These are phyloP conservation scores for Apteryx mantelli DNA, from an alignment of 2,113 vertebrate species.

Conservation along the genomic window DNA sequence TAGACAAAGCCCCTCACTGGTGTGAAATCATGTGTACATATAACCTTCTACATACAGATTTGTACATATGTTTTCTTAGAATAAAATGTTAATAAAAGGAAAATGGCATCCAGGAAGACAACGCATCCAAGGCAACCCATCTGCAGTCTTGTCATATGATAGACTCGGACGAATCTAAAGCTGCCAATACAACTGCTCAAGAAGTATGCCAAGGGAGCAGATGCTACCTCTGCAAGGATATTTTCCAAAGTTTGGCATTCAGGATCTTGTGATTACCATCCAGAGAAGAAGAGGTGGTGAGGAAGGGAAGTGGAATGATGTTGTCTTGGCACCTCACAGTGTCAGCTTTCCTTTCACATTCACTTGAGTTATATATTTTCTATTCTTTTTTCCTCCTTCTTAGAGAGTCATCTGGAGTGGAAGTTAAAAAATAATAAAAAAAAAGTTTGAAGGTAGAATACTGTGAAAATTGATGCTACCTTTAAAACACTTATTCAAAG, in stretches of 20 bases:
- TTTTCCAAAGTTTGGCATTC: conserved; percentile 53
- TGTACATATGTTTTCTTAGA: conserved; percentile 35
- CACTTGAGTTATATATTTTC: background rate
- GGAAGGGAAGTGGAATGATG: conserved; percentile 48
- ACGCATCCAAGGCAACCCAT: conserved; percentile 47
- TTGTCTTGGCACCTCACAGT: conserved; percentile 55
- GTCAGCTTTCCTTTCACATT: conserved; percentile 28
- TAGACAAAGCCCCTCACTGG: background rate
- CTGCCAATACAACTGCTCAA: conserved; percentile 61
- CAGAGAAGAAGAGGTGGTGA: conserved; percentile 45
- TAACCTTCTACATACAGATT: background rate
- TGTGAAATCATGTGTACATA: conserved; percentile 14
- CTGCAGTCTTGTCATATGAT: conserved; percentile 52
- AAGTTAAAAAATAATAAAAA: conserved; percentile 6
- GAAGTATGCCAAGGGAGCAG: conserved; percentile 52
- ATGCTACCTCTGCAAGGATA: conserved; percentile 66
- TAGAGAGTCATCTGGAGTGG: background rate
- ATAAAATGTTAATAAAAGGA: background rate
- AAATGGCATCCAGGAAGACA: conserved; percentile 2
- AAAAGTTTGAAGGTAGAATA: background rate
- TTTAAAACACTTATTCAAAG: conserved; percentile 46
- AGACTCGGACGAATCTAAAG: conserved; percentile 28
- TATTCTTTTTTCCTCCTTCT: background rate
- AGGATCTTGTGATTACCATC: conserved; percentile 33
- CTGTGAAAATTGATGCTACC: conserved; percentile 2